Evolutionary conservation across 2,797 vertebrate genomes (phyloP), one percentile per base, ranked within the genome.

Genomic region (Lagocephalus sceleratus): DNA sequence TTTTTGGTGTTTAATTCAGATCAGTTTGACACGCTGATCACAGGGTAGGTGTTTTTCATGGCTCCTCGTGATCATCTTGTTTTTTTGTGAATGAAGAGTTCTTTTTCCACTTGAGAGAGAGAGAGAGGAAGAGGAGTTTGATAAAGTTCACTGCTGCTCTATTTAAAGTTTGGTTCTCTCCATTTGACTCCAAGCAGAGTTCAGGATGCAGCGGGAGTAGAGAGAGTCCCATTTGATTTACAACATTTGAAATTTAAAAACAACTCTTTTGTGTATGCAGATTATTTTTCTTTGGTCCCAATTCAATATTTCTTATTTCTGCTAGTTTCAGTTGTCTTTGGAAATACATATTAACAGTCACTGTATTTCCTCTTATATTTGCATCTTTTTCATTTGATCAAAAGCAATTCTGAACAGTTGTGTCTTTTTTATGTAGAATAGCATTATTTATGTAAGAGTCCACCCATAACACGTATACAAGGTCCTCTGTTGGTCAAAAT

Each of bases 1-100:
- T 66, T 68, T 58, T 65, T 21, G 5, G 51, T 47, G 26, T 42
- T 19, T 58, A 47, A 60, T 57, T 1, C 15, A 51, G 21, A 35
- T 56, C 38, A 26, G 26, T 54, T 40, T 67, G 20, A 66, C 41
- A 21, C 43, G 12, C 12, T 12, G 32, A 14, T 35, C 10, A 35
- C 14, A 4, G 11, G 10, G 8, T 12, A 35, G 39, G 39, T 8
- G 41, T 5, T 42, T 42, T 42, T 20, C 8, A 19, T 42, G 39
- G 39, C 39, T 17, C n/a, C 15, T 9, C 39, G 17, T 41, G 16
- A 39, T 15, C 38, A n/a, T 39, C n/a, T n/a, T n/a, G 38, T 39
- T 38, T 29, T 29, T 29, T 29, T 29, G 32, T 12, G 5, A 35
- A 35, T 12, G 32, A 35, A 40, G 39, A 40, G 16, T 17, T 40